These are phyloP conservation scores for Sebastes steindachneri DNA, from an alignment of 2,797 vertebrate species.

Conservation along the genomic window DNA sequence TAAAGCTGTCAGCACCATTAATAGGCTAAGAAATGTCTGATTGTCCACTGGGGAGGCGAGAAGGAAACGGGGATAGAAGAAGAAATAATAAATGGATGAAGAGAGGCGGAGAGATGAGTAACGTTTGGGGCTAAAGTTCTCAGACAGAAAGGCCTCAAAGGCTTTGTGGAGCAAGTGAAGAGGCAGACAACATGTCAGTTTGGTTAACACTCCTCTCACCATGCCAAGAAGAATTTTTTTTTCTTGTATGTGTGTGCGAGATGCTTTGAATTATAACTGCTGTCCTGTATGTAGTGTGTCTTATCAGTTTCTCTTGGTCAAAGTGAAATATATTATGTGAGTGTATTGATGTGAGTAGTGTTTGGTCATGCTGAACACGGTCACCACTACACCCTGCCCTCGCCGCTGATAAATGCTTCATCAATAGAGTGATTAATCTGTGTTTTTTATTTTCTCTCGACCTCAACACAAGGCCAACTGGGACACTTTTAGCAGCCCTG, in stretches of 20 bases:
- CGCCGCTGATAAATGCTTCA: slow-evolving; percentile 2
- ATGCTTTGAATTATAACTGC: neutral
- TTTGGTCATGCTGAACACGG: slow-evolving; percentile 4
- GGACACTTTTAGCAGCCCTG: slow-evolving; percentile 17
- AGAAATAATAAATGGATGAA: slow-evolving; percentile 4
- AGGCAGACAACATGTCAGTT: neutral
- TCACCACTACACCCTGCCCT: neutral
- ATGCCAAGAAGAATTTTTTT: neutral
- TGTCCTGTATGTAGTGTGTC: neutral
- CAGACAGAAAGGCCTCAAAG: slow-evolving; percentile 7
- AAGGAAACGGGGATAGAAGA: neutral
- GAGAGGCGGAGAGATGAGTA: neutral
- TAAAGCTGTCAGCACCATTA: slow-evolving; percentile 44
- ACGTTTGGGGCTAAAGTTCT: neutral
- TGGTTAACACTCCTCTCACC: neutral
- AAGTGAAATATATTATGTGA: neutral
- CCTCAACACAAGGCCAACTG: slow-evolving; percentile 7
- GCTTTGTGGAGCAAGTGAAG: slow-evolving; percentile 1
- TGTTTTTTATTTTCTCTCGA: slow-evolving; percentile 1
- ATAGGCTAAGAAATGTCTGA: slow-evolving; percentile 30
- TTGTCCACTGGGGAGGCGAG: slow-evolving; percentile 1
- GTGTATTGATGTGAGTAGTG: neutral
- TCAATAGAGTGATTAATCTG: slow-evolving; percentile 18
- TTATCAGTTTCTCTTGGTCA: neutral
- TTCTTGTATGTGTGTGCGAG: neutral